Percentiles rank a stretch among this genome's conserved stretches.
Evolutionary conservation across 2,888 invertebrate species (phyloP).

Genomic region (Ophion costatus): DNA sequence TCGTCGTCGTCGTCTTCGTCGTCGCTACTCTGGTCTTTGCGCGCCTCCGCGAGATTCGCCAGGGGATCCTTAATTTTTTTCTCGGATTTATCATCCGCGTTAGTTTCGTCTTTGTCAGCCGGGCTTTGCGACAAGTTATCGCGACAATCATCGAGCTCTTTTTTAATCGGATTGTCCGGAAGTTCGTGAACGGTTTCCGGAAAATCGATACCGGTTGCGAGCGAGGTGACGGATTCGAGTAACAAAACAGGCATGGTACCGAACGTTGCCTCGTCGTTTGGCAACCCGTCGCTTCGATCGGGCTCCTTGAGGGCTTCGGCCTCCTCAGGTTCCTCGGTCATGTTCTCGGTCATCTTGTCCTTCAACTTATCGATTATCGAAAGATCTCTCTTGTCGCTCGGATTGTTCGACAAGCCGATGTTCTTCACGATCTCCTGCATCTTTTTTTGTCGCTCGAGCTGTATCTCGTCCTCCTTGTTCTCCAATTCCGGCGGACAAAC

Average conservation of each 20-base stretch:
- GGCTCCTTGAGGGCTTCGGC: slow-evolving; percentile 8
- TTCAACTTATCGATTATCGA: slow-evolving; percentile 80
- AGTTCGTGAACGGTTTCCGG: slow-evolving; percentile 32
- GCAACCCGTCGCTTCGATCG: neutral
- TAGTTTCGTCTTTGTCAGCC: slow-evolving; percentile 37
- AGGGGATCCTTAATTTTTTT: slow-evolving; percentile 74
- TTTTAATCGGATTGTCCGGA: slow-evolving; percentile 42
- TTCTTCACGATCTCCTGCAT: slow-evolving; percentile 84
- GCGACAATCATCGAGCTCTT: slow-evolving; percentile 22
- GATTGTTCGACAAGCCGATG: slow-evolving; percentile 76
- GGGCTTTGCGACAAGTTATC: neutral
- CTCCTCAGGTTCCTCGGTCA: slow-evolving; percentile 33
- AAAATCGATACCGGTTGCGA: neutral
- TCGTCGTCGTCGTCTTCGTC: slow-evolving; percentile 56
- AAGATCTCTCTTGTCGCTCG: slow-evolving; percentile 75
- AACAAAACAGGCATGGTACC: slow-evolving; percentile 31
- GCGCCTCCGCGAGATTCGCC: slow-evolving; percentile 62
- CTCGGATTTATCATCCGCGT: slow-evolving; percentile 67
- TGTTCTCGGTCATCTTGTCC: slow-evolving; percentile 78
- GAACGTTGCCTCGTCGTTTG: neutral
- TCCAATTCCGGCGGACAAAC: slow-evolving; percentile 82
- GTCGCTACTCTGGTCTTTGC: slow-evolving; percentile 72
- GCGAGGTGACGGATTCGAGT: slow-evolving; percentile 50
- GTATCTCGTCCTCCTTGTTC: slow-evolving; percentile 84
- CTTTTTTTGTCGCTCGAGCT: slow-evolving; percentile 83